Base-by-base conservation (phyloP, 2,113 vertebrate genomes). In the Herpetotheres cachinnans region DNA sequence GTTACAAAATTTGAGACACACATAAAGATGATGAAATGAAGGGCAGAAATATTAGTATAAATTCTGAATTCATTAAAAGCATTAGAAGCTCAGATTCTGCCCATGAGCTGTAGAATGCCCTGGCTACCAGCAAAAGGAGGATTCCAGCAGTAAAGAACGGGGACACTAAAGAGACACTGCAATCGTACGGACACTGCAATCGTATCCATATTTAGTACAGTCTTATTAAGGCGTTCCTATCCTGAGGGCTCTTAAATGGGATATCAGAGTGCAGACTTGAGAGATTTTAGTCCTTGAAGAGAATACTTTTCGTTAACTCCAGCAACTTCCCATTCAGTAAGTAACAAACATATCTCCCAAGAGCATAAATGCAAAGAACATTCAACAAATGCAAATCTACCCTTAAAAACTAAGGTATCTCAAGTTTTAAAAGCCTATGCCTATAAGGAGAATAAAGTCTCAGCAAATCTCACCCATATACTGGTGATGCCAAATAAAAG, bases 61-160 rank as follows among this genome's bases (percentile, higher is more conserved):
- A 94, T 94, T 86, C 70, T 73, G 79, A 96, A 95, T 93, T 95
- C 46, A 93, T 96, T 97, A 95, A 76, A 94, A 89, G 78, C 83
- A 87, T 82, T 66, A 95, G 78, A 91, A 93, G 86, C 74, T 95
- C 49, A 79, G 50, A 91, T 87, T 72, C 59, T 95, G 84, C 94
- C 84, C 81, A 19, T 10, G 74, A 90, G 74, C 86, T 50, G 44
- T 11, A 66, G 73, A 79, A 69, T 36, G 34, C 24, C 29, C 59
- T 54, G 47, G 46, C 78, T 91, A 90, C 58, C 82, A 89, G 80
- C 58, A 90, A 65, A 62, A 84, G 40, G 21, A 85, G 32, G 25
- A 86, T 62, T 74, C 65, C 73, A 80, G 66, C 49, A 91, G 34
- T 8, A 65, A 29, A 65, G 61, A 78, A 81, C 1, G 4, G 42